Evolutionary conservation across 2,888 invertebrate genomes (phyloP).

Genomic region (Monopis laevigella): DNA sequence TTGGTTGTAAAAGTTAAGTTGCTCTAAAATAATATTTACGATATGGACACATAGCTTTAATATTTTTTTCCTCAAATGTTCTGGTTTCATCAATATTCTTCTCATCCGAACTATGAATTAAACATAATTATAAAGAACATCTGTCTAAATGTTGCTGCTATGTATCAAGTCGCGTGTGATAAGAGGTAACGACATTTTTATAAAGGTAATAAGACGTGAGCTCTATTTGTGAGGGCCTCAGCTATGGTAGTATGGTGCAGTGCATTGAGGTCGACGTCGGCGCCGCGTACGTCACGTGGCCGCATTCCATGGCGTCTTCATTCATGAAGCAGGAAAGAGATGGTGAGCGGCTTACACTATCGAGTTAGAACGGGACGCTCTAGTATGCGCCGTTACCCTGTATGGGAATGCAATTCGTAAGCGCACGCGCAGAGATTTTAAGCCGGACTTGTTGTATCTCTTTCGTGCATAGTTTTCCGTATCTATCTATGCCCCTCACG

Average conservation of each 20-base stretch:
- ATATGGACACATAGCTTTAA: no score
- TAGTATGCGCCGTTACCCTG: slow-evolving; percentile 52
- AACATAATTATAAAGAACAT: no score
- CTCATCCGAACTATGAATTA: no score
- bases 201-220: background rate
- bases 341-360: slow-evolving; percentile 36
- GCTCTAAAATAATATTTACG: no score
- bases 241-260: slow-evolving; percentile 30
- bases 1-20: no score
- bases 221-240: slow-evolving; percentile 6
- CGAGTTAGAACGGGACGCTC: slow-evolving; percentile 43
- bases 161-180: no score
- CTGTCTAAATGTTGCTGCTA: no score
- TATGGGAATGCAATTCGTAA: slow-evolving; percentile 61
- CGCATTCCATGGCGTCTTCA: slow-evolving; percentile 69
- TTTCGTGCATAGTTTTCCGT: slow-evolving; percentile 27
- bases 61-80: no score
- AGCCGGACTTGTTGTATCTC: slow-evolving; percentile 47
- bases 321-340: slow-evolving; percentile 57
- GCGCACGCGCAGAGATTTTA: slow-evolving; percentile 52
- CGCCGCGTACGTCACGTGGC: slow-evolving; percentile 68
- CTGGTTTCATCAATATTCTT: no score
- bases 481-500: slow-evolving; percentile 17
- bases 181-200: background rate
- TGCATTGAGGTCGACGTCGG: slow-evolving; percentile 66